Evolutionary conservation across 2,888 invertebrate species (phyloP), one percentile per base, ranked within the genome.

Genomic region (Philonicus albiceps): DNA sequence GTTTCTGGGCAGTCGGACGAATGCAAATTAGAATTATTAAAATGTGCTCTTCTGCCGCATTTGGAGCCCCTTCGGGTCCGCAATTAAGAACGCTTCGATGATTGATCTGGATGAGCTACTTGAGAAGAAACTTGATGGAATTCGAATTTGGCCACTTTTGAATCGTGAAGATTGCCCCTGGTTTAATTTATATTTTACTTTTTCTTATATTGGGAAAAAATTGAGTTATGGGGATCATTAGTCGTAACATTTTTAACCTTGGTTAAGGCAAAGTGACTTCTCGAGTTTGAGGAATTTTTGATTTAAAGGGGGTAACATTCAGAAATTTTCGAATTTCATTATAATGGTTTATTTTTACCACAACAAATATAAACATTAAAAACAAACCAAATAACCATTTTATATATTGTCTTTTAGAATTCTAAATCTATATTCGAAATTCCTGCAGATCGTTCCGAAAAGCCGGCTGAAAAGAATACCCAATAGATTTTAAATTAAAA

Each of bases 21-120:
- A 85, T 73, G 74, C 74, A 85, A 85, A 73, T 85, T 85, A 85
- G 83, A 83, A 83, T 83, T 83, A 83, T 83, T 83, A 83, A 83
- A 72, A 55, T 37, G 37, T 22, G 55, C 16, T 43, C 27, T 30
- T 19, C 78, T 5, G 43, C 8, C 83, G 34, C 16, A n/a, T 53
- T 31, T 81, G n/a, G 37, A 16, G 31, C 8, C 22, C 22, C 64
- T 43, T 37, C 6, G 27, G 34, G 83, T 40, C 37, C 49, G 22
- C 49, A 83, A 83, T 83, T 83, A 83, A 83, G 37, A 72, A 34
- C 72, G 72, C 11, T 64, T 64, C 19, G 19, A 22, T 83, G 83
- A 83, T 80, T 55, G 83, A 83, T 83, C 22, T 83, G 19, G 37
- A 83, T 74, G 27, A 19, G 34, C 83, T 64, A 83, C 64, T 83